These are phyloP conservation scores for Misgurnus anguillicaudatus DNA, from an alignment of 2,113 vertebrate genomes.

Conservation along the genomic window DNA sequence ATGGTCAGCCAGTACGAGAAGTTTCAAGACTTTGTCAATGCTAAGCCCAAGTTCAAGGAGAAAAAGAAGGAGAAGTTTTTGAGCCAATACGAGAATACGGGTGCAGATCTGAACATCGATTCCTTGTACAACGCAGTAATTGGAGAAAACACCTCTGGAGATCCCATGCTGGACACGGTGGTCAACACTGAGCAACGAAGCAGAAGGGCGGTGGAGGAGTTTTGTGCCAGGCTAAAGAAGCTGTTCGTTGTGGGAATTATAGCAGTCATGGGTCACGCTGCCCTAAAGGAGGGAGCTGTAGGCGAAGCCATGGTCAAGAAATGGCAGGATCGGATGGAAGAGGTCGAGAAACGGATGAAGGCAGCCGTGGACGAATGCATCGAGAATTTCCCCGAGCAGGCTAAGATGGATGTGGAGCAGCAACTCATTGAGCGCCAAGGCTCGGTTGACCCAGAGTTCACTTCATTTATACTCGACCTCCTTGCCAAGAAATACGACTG, in stretches of 20 bases:
- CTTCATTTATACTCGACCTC: constrained; percentile 62
- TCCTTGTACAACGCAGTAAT: constrained; percentile 73
- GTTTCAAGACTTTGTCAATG: constrained; percentile 77
- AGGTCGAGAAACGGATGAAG: constrained; percentile 77
- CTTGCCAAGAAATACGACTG: constrained; percentile 77
- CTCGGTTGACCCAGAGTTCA: constrained; percentile 58
- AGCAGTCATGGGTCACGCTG: constrained; percentile 74
- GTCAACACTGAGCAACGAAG: constrained; percentile 66
- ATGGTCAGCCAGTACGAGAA: constrained; percentile 80
- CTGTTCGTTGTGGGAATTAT: constrained; percentile 77
- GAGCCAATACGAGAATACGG: constrained; percentile 73
- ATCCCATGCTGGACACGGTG: constrained; percentile 70
- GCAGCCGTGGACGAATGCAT: constrained; percentile 76
- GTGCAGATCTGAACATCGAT: constrained; percentile 73
- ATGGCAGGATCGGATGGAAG: constrained; percentile 76
- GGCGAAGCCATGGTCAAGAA: constrained; percentile 71
- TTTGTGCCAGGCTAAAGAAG: constrained; percentile 78
- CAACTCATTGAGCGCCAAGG: constrained; percentile 61
- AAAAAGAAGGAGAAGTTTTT: constrained; percentile 79
- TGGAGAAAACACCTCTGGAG: constrained; percentile 66
- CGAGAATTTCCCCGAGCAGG: constrained; percentile 72
- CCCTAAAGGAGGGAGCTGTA: constrained; percentile 70
- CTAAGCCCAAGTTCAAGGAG: constrained; percentile 72
- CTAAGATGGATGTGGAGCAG: constrained; percentile 72
- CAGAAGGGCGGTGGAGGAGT: constrained; percentile 75